Evolutionary conservation across 2,797 vertebrate genomes (phyloP), one percentile per base, ranked within the genome.

Genomic region (Channallabes apus): DNA sequence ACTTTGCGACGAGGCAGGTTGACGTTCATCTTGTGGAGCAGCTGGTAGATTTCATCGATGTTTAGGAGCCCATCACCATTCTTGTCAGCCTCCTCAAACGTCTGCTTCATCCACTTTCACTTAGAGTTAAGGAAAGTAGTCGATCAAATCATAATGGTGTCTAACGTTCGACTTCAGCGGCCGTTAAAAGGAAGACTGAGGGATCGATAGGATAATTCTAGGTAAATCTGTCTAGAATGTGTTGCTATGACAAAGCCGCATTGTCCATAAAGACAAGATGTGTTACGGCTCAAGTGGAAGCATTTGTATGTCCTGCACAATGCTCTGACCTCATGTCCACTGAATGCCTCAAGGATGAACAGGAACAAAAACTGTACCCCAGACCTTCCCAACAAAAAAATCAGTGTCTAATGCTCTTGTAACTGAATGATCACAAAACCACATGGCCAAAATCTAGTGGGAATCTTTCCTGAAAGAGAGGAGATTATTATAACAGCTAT

Each of bases 31-130:
- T 99, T 99, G 88, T 98, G 98, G 92, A 99, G 97, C 88, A 99
- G 89, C 88, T 99, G 98, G 92, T 99, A 97, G 90, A 99, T 98
- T 92, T 99, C 98, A 71, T 99, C 98, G 1, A 99, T 99, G 91
- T 97, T 99, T 89, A 99, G 90, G 56, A 99, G 92, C 6, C 98
- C 98, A 0, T 99, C 98, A 0, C 98, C 97, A 0, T 99, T 99
- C 93, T 97, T 99, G 92, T 99, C 98, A 0, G 98, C 98, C 89
- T 99, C 98, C 92, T 99, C 95, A 72, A 99, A 99, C 3, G 98
- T 99, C 93, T 99, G 98, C 87, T 98, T 99, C 93, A 99, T 96
- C 98, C 98, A 99, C 86, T 93, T 99, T 85, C 88, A 89, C 46
- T 77, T 14, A 1, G 1, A 88, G 97, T 96, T 97, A 99, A 95